Percentiles rank a stretch among this genome's conserved stretches.
Evolutionary conservation across 2,113 vertebrate species (phyloP).

Genomic region (Arvicanthis niloticus): DNA sequence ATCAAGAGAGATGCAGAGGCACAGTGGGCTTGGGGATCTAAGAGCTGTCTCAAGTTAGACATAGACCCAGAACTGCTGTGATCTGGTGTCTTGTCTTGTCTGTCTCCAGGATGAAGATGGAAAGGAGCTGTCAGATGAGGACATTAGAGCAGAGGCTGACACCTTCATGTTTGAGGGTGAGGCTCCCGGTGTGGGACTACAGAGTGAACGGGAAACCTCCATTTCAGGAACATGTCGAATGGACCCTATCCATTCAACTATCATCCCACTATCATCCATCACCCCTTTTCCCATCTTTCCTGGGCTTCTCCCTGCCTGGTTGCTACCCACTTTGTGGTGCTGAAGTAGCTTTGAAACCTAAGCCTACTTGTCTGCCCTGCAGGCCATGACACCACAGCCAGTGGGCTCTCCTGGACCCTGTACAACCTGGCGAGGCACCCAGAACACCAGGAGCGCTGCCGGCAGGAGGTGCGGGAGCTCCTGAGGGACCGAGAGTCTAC

Average conservation of each 20-base stretch:
- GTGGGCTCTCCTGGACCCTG: slow-evolving; percentile 79
- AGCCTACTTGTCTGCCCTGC: background rate
- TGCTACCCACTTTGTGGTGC: background rate
- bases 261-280: background rate
- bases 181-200: background rate
- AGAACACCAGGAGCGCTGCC: slow-evolving; percentile 80
- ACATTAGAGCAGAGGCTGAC: slow-evolving; percentile 91
- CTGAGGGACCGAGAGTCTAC: slow-evolving; percentile 63
- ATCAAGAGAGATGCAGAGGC: background rate
- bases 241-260: too few species aligned
- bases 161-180: slow-evolving; percentile 97
- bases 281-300: background rate
- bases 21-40: background rate
- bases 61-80: background rate
- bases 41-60: background rate
- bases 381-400: slow-evolving; percentile 83
- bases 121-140: slow-evolving; percentile 88
- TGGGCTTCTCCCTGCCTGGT: rapidly evolving
- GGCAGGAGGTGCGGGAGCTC: slow-evolving; percentile 76
- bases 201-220: background rate
- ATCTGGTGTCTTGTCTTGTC: background rate
- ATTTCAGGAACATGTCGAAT: background rate
- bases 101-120: slow-evolving; percentile 90
- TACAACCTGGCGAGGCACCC: slow-evolving; percentile 80
- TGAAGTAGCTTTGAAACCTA: background rate